Evolutionary conservation across 2,888 invertebrate species (phyloP), one percentile per base, ranked within the genome.

Genomic region (Prostheceraeus crozeri): DNA sequence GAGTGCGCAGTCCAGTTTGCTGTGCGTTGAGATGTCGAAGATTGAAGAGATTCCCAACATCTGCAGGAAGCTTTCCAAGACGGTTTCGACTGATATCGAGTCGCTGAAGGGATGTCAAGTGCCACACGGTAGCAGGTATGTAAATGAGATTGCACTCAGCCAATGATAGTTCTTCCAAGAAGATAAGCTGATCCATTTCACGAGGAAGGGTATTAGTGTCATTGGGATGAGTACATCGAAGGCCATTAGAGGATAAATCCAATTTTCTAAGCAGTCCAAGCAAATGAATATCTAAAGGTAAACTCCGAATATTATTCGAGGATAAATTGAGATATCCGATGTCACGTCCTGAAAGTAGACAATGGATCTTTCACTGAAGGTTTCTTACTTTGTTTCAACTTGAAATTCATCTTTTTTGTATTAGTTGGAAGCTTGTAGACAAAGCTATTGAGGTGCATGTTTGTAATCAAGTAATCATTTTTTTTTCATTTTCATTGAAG

Each of bases 61-160:
- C 71, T 2, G 72, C 69, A 11, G 64, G 63, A 2, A 63, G 19
- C 25, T 51, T 8, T 2, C 35, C n/a, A 1, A 48, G n/a, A 64
- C 73, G 72, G 64, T 73, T 74, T 4, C 71, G 63, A 64, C 74
- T 75, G 36, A 74, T 66, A 63, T 74, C 72, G 4, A 65, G 46
- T 48, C 45, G 51, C 27, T 54, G 14, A 2, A 65, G 11, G 8
- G 19, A 28, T 28, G 33, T 27, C 10, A 57, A 56, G 8, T 57
- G 28, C 65, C 65, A 65, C 10, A 65, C 68, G 19, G 69, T 70
- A 4, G 74, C 71, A 1, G 76, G 76, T 10, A 76, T 67, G 63
- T 68, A 70, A 4, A 70, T 70, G 35, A 76, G 66, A 61, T 74
- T 75, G 62, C 74, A 75, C 63, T 75, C 75, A 3, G 73, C 70